These are phyloP conservation scores for Oreochromis mossambicus DNA, from an alignment of 2,797 vertebrate species.

Conservation along the genomic window DNA sequence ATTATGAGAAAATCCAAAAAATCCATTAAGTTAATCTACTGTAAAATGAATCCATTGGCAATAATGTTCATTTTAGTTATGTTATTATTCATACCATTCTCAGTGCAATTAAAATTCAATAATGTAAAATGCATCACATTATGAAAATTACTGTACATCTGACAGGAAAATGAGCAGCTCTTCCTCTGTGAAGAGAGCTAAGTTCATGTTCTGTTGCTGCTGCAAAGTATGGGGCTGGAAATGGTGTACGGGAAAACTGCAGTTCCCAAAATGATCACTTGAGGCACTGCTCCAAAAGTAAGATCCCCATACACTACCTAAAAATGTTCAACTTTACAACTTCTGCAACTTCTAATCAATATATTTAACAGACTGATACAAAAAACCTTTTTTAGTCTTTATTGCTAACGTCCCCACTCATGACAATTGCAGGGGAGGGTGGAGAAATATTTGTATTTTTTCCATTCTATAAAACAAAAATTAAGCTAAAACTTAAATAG, in stretches of 20 bases:
- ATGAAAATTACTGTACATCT: constrained; percentile 15
- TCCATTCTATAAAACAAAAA: neutral
- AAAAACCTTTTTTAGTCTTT: neutral
- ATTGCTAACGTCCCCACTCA: neutral
- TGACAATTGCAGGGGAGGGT: neutral
- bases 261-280: neutral
- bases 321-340: neutral
- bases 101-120: constrained; percentile 43
- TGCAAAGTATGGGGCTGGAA: neutral
- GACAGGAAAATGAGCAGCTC: constrained; percentile 10
- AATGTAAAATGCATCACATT: constrained; percentile 28
- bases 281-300: neutral
- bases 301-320: neutral
- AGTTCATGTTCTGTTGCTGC: neutral
- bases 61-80: constrained; percentile 30
- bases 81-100: constrained; percentile 34
- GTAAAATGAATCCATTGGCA: constrained; percentile 11
- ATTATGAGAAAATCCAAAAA: constrained; percentile 7
- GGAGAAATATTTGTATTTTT: neutral
- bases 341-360: neutral
- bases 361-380: neutral
- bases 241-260: neutral
- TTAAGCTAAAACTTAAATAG: neutral
- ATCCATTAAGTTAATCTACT: constrained; percentile 28
- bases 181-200: neutral